Base-by-base conservation (phyloP, 92 coral and sea anemone species). In the Epizoanthus ramosus region DNA sequence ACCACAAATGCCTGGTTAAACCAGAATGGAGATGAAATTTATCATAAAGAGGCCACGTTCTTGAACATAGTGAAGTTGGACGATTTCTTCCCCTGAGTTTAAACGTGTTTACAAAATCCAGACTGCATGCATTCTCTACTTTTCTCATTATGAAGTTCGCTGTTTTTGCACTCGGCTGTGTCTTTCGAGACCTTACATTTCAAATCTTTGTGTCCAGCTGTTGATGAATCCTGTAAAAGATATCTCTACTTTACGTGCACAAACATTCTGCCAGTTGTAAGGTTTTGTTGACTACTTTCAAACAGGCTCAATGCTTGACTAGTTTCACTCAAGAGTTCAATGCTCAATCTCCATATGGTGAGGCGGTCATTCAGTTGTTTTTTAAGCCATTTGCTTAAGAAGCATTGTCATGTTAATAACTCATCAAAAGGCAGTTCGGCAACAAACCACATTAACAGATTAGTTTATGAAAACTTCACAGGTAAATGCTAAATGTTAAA, bases 351-450 rank as follows among this genome's bases (percentile, higher is more conserved):
- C 12, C 13, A 59, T 52, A 5, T 50, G 3, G 66, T 50, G 33
- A 33, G 58, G 53, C 45, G 57, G 70, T 31, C 2, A 45, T 14
- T 18, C 61, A 33, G 50, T 61, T 77, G 66, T 77, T 28, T 53
- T 53, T 24, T 37, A 77, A 50, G 52, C 71, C 5, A 16, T 23
- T 76, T 16, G 71, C 43, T 61, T 61, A 24, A 41, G 8, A 18
- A 6, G 22, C 81, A 39, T 77, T 77, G 82, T 77, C 47, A 77
- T 77, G 82, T 77, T 21, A 76, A 61, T 77, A 75, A 12, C 28
- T n/a, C 8, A 43, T 15, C 61, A 61, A 39, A 61, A 61, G 13
- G 21, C 24, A 68, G 10, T 18, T 19, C 69, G 57, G 24, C 24
- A 15, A 77, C 31, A 22, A 60, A 28, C 45, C 63, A 77, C 53